Evolutionary conservation across 2,797 vertebrate genomes (phyloP).

Genomic region (Fistularia tabacaria): DNA sequence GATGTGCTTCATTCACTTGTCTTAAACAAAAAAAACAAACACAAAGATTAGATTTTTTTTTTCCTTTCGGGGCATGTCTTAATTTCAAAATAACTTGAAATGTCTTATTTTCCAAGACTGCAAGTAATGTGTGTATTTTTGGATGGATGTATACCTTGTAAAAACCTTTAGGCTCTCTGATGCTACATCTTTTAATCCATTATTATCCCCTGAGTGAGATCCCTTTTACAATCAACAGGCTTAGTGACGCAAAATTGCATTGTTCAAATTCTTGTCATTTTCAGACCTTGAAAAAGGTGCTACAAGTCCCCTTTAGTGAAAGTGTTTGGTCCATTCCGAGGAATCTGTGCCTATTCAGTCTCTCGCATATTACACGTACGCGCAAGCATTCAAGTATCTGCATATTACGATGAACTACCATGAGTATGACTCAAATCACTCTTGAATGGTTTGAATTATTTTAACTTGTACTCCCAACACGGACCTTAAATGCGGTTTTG

Average conservation of each 20-base stretch:
- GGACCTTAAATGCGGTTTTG: too few relatives aligned
- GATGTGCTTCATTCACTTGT: slow-evolving; percentile 16
- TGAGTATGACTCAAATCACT: too few relatives aligned
- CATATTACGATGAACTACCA: too few relatives aligned
- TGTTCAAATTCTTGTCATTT: slow-evolving; percentile 3
- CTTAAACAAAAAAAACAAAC: slow-evolving; percentile 6
- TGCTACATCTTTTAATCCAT: slow-evolving; percentile 40
- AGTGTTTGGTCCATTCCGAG: too few relatives aligned
- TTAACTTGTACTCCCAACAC: too few relatives aligned
- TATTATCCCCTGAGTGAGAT: slow-evolving; percentile 58
- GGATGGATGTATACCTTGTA: slow-evolving; percentile 34
- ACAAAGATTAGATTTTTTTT: background rate
- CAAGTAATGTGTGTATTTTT: slow-evolving; percentile 27
- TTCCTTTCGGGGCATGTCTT: slow-evolving; percentile 5
- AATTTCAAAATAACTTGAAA: slow-evolving; percentile 6
- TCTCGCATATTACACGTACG: too few relatives aligned
- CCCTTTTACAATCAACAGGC: slow-evolving; percentile 30
- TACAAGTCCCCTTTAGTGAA: too few relatives aligned
- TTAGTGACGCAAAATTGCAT: slow-evolving; percentile 5
- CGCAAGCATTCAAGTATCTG: too few relatives aligned
- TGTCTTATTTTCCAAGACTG: slow-evolving; percentile 17
- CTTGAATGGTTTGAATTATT: too few relatives aligned
- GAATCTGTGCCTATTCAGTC: too few relatives aligned
- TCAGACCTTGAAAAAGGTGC: too few relatives aligned
- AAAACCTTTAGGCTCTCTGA: slow-evolving; percentile 24